Evolutionary conservation across 2,113 vertebrate species (phyloP).

Genomic region (Oryzias melastigma): DNA sequence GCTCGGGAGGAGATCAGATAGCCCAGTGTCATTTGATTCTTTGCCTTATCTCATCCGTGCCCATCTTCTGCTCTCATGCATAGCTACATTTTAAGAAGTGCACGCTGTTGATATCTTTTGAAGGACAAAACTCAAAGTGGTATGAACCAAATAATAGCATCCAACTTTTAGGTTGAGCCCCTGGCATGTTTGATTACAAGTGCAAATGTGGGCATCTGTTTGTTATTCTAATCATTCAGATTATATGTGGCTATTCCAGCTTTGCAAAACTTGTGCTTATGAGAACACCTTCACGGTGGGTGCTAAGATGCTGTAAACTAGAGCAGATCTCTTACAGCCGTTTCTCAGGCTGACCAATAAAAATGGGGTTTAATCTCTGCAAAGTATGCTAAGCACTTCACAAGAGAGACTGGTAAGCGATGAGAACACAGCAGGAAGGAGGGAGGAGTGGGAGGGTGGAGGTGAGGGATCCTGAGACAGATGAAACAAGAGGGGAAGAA

Average conservation of each 20-base stretch:
- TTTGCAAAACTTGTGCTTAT: constrained; percentile 50
- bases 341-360: constrained; percentile 61
- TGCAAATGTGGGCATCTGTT: constrained; percentile 41
- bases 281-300: constrained; percentile 11
- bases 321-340: constrained; percentile 9
- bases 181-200: constrained; percentile 32
- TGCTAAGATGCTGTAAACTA: constrained; percentile 47
- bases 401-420: constrained; percentile 27
- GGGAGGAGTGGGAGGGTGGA: constrained; percentile 45
- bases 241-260: constrained; percentile 19
- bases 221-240: constrained; percentile 35
- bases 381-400: constrained; percentile 37
- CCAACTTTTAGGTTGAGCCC: constrained; percentile 22
- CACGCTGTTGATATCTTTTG: constrained; percentile 58
- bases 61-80: constrained; percentile 76
- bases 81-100: constrained; percentile 67
- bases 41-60: constrained; percentile 70
- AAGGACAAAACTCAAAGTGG: constrained; percentile 62
- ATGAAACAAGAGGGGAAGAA: constrained; percentile 49
- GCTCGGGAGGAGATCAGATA: constrained; percentile 74
- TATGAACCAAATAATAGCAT: constrained; percentile 61
- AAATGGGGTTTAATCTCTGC: constrained; percentile 51
- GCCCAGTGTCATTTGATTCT: constrained; percentile 76
- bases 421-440: constrained; percentile 44
- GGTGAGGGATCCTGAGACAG: constrained; percentile 57